Conservation (phyloP, 1,140 invertebrate species). For the Drosophila biarmipes region DNA sequence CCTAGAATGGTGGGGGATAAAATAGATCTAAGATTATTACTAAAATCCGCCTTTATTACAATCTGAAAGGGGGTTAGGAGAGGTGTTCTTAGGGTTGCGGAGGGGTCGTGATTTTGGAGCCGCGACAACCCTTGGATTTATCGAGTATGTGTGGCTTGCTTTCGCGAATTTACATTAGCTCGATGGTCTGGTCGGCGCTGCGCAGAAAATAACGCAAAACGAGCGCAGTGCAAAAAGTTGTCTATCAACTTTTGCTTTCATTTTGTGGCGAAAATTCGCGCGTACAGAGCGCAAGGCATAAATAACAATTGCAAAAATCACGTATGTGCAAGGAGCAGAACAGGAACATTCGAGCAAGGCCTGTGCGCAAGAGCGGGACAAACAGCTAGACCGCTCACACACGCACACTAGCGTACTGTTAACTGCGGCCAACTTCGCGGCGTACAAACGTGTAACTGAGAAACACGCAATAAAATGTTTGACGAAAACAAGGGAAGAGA, state of each 20-base stretch:
- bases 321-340: slow-evolving; percentile 65
- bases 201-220: slow-evolving; percentile 47
- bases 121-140: slow-evolving; percentile 57
- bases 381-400: slow-evolving; percentile 13
- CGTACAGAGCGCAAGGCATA: slow-evolving; percentile 59
- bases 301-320: slow-evolving; percentile 72
- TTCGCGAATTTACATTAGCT: slow-evolving; percentile 35
- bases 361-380: slow-evolving; percentile 47
- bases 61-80: slow-evolving; percentile 6
- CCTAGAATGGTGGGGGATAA: not conserved
- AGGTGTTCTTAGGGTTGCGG: slow-evolving; percentile 2
- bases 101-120: slow-evolving; percentile 8
- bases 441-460: slow-evolving; percentile 44
- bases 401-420: slow-evolving; percentile 18
- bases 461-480: slow-evolving; percentile 66
- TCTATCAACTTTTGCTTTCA: slow-evolving; percentile 84
- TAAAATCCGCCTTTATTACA: not conserved
- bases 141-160: slow-evolving; percentile 42
- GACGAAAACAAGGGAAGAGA: slow-evolving; percentile 66
- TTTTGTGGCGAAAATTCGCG: slow-evolving; percentile 76
- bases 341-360: slow-evolving; percentile 5
- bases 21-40: not conserved
- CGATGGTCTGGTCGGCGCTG: slow-evolving; percentile 27
- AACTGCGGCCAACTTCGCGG: slow-evolving; percentile 65
- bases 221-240: slow-evolving; percentile 66